Conservation (phyloP, 2,888 invertebrate species). For the Anagyrus pseudococci region DNA sequence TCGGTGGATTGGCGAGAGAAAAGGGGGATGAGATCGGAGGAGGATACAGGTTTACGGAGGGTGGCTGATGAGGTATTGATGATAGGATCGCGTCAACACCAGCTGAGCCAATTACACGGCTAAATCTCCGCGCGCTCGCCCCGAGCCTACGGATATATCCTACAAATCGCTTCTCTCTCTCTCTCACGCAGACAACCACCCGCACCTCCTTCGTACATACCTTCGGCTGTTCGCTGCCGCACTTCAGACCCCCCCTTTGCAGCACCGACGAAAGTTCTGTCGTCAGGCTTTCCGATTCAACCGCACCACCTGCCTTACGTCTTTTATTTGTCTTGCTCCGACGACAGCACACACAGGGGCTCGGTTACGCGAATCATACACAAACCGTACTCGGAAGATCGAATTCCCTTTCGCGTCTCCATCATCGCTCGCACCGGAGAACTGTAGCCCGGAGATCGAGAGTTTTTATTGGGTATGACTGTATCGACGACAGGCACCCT, state of each 20-base stretch:
- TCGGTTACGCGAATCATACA: too few relatives aligned
- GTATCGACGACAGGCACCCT: neutral
- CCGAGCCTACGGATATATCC: constrained; percentile 24
- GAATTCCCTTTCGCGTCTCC: too few relatives aligned
- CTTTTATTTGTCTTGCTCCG: too few relatives aligned
- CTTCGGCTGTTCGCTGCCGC: too few relatives aligned
- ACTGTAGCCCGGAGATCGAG: too few relatives aligned
- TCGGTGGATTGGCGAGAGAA: neutral
- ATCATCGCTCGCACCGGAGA: too few relatives aligned
- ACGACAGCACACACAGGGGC: too few relatives aligned
- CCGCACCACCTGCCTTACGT: too few relatives aligned
- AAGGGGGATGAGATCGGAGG: neutral
- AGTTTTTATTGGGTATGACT: constrained; percentile 12
- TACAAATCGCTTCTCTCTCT: constrained; percentile 40
- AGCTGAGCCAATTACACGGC: constrained; percentile 71
- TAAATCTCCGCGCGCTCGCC: constrained; percentile 56
- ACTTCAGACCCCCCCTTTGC: too few relatives aligned
- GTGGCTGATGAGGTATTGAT: constrained; percentile 70
- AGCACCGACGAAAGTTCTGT: too few relatives aligned
- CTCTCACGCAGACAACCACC: constrained; percentile 32
- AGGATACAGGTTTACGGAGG: constrained; percentile 60
- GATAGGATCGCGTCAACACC: constrained; percentile 69
- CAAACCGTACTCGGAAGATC: too few relatives aligned
- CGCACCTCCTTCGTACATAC: constrained; percentile 7
- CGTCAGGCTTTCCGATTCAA: too few relatives aligned